These are phyloP conservation scores for Xenopus petersii DNA, from an alignment of 2,797 vertebrate species.

Conservation along the genomic window DNA sequence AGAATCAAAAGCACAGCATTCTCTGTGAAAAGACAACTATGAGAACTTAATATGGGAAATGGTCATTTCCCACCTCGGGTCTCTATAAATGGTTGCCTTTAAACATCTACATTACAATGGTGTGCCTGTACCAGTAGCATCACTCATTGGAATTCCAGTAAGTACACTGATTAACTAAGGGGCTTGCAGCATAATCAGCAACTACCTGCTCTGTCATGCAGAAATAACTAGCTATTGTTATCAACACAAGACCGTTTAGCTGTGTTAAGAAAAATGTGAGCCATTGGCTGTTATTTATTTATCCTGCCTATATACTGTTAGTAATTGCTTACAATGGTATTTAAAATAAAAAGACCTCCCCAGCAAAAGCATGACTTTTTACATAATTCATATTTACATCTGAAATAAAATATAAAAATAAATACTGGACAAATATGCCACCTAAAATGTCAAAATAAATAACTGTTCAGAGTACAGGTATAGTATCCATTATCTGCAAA, in stretches of 20 bases:
- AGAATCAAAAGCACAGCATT: conserved; percentile 35
- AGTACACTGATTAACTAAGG: conserved; percentile 46
- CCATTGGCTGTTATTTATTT: conserved; percentile 29
- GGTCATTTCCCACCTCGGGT: conserved; percentile 21
- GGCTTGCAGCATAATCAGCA: conserved; percentile 28
- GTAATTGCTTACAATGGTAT: background rate
- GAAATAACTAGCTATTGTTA: conserved; percentile 49
- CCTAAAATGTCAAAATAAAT: no score
- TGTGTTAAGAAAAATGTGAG: conserved; percentile 23
- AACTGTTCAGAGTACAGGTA: no score
- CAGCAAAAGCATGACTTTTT: no score
- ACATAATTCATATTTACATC: no score
- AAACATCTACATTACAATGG: conserved; percentile 34
- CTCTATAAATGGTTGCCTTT: conserved; percentile 28
- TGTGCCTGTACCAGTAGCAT: conserved; percentile 20
- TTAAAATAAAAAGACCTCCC: no score
- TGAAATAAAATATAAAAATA: no score
- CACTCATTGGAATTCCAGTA: conserved; percentile 46
- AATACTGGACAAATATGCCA: no score
- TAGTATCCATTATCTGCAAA: no score
- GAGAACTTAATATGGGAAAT: conserved; percentile 31
- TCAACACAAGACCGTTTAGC: conserved; percentile 30
- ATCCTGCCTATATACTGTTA: background rate
- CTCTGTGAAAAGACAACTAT: conserved; percentile 16
- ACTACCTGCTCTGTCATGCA: conserved; percentile 43